Evolutionary conservation across 2,797 vertebrate genomes (phyloP), one percentile per base, ranked within the genome.

Genomic region (Gymnothorax javanicus): DNA sequence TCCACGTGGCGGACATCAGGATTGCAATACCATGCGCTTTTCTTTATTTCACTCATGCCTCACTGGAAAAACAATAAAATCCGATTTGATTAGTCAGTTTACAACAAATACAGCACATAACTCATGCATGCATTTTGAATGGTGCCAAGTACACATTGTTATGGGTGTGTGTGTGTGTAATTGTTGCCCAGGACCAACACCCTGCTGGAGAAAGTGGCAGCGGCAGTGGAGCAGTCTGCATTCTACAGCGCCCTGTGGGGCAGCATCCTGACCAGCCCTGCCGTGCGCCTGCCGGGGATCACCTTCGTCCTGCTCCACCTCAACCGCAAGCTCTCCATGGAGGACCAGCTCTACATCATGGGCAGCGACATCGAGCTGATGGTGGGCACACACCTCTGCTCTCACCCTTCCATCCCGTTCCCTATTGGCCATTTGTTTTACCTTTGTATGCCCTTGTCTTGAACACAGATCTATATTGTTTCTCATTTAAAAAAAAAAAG

Each of bases 161-260:
- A 4, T 67, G 62, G 15, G 58, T 1, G 58, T 59, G 58, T 69
- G n/a, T 69, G 67, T 69, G n/a, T 69, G 15, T n/a, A 23, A 2
- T 88, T 91, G 6, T 89, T 3, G 23, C 79, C 59, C 89, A 99
- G 99, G 92, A 98, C 98, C 4, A 99, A 99, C 92, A 97, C 96
- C 0, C 92, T 99, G 87, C 91, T 99, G 95, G 99, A 99, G 94
- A 99, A 99, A 89, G 98, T 99, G 84, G 97, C 98, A 8, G 95
- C 96, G 1, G 98, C 97, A 0, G 99, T 99, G 93, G 99, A 99
- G 93, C 98, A 99, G 93, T 97, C 97, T 0, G 99, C 98, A 0
- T 99, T 98, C 94, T 99, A 99, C 92, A 97, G 99, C 89, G 98
- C 99, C 87, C 97, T 99, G 60, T 99, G 99, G 99, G 99, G 98